phyloP scores from a whole-genome alignment of 2,797 vertebrate species.

The Serranus cabrilla region DNA sequence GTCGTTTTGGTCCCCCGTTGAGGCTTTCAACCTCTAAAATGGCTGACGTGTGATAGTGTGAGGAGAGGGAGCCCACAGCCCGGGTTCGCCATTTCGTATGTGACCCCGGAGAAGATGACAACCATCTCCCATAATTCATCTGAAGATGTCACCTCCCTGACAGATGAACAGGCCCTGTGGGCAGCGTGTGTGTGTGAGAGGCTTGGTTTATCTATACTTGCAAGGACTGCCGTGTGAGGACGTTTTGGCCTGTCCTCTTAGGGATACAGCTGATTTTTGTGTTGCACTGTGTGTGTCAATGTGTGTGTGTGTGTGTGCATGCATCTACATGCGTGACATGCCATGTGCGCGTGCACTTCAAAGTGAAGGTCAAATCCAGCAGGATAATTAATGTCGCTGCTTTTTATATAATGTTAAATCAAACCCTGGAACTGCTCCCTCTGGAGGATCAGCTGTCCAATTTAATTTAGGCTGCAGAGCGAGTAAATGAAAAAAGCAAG shows the following conservation, averaged over 20 bases:
- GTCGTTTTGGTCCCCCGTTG: constrained; percentile 77
- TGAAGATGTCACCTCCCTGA: constrained; percentile 79
- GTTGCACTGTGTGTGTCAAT: constrained; percentile 8
- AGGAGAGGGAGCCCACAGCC: constrained; percentile 60
- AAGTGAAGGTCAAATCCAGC: constrained; percentile 83
- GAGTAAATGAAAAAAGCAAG: constrained; percentile 72
- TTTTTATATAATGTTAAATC: constrained; percentile 82
- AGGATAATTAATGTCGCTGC: constrained; percentile 82
- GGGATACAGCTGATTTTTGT: constrained; percentile 24
- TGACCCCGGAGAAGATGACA: constrained; percentile 81
- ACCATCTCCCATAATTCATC: constrained; percentile 81
- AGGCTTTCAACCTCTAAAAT: constrained; percentile 83
- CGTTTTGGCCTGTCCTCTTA: constrained; percentile 21
- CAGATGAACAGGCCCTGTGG: constrained; percentile 76
- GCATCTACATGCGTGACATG: constrained; percentile 33
- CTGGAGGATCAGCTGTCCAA: constrained; percentile 80
- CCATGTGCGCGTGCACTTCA: constrained; percentile 48
- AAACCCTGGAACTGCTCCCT: constrained; percentile 77
- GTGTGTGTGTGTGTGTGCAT: constrained; percentile 9
- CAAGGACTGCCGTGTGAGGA: constrained; percentile 25
- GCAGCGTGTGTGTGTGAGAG: constrained; percentile 41
- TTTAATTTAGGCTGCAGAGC: constrained; percentile 77
- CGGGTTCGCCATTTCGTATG: constrained; percentile 65
- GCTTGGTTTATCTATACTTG: constrained; percentile 32
- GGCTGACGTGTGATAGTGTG: constrained; percentile 78